phyloP scores from a whole-genome alignment of 2,888 invertebrate genomes.

The Dioctria rufipes region DNA sequence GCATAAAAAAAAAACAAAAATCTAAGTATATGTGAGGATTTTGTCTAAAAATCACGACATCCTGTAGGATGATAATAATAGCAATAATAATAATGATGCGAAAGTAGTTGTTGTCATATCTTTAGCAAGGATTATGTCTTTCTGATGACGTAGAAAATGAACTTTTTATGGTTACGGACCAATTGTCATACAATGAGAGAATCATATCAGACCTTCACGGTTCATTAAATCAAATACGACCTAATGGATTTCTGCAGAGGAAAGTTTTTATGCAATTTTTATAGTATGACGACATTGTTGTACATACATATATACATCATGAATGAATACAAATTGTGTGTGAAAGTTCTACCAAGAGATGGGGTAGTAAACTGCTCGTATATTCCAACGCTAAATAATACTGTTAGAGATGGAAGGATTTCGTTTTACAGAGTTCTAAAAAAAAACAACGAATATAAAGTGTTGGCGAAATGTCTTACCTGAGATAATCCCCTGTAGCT shows the following conservation, averaged over 20 bases:
- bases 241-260: slow-evolving; percentile 44
- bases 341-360: no score
- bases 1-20: not conserved
- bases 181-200: slow-evolving; percentile 45
- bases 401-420: no score
- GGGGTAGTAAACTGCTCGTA: no score
- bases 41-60: slow-evolving; percentile 21
- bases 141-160: slow-evolving; percentile 37
- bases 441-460: no score
- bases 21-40: not conserved
- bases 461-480: no score
- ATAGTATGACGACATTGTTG: no score
- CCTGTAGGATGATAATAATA: slow-evolving; percentile 16
- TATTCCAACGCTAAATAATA: no score
- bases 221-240: slow-evolving; percentile 35
- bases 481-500: no score
- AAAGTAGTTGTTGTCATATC: slow-evolving; percentile 45
- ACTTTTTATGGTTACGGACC: slow-evolving; percentile 37
- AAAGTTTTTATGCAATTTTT: slow-evolving; percentile 25
- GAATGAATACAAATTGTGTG: no score
- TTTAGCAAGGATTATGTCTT: slow-evolving; percentile 22
- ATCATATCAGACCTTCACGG: slow-evolving; percentile 43
- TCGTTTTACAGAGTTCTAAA: no score
- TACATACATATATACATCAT: no score
- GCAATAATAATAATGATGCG: slow-evolving; percentile 36